These are phyloP conservation scores for Xestia sexstrigata DNA, from an alignment of 2,888 invertebrate genomes.

Conservation along the genomic window DNA sequence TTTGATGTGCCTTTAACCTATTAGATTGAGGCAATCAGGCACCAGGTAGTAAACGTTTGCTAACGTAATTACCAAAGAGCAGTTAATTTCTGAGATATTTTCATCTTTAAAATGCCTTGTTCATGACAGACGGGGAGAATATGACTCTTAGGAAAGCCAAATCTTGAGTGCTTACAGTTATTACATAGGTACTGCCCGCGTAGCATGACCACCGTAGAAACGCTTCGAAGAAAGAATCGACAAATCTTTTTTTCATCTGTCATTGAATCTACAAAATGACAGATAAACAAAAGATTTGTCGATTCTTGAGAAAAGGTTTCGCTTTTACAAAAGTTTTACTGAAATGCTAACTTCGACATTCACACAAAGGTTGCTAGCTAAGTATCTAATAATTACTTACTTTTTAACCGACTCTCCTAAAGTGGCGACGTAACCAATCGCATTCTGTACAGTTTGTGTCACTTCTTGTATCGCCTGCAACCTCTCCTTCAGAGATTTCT, in stretches of 20 bases:
- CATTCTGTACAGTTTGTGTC: constrained; percentile 98
- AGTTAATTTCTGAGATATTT: neutral
- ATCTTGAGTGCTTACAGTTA: neutral
- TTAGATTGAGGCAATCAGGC: constrained; percentile 9
- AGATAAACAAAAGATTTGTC: neutral
- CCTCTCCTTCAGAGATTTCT: constrained; percentile 98
- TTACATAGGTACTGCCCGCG: too few relatives aligned
- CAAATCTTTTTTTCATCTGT: too few relatives aligned
- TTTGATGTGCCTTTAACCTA: constrained; percentile 30
- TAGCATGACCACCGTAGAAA: too few relatives aligned
- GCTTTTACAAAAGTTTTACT: neutral
- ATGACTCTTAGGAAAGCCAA: too few relatives aligned
- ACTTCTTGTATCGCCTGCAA: constrained; percentile 99
- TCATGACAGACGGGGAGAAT: too few relatives aligned
- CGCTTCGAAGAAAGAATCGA: too few relatives aligned
- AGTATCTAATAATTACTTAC: constrained; percentile 90
- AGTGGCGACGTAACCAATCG: constrained; percentile 98
- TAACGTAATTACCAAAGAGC: neutral
- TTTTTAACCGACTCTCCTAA: constrained; percentile 98
- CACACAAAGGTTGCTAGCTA: neutral
- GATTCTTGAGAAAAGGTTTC: too few relatives aligned
- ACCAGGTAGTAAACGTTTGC: neutral
- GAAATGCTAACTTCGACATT: neutral
- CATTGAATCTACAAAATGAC: too few relatives aligned
- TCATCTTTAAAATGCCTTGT: neutral